Percentiles rank a stretch among this genome's conserved stretches.
phyloP scores from a whole-genome alignment of 23 tunicate species.

The Halocynthia aurantium region DNA sequence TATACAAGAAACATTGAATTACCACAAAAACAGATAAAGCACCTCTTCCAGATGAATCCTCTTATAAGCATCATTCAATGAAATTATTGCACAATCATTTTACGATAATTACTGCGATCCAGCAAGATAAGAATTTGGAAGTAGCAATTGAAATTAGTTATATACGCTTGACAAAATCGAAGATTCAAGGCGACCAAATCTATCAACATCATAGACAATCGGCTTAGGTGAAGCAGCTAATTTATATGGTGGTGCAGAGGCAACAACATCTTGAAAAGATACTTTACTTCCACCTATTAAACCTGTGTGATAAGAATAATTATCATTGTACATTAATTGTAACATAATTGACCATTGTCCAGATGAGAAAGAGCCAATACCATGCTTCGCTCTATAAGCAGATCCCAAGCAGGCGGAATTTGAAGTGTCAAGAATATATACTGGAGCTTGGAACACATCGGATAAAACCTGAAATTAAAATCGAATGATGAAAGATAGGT shows the following conservation, averaged over 20 bases:
- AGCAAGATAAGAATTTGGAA: too few relatives aligned
- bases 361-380: constrained; percentile 19
- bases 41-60: too few relatives aligned
- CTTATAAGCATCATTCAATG: too few relatives aligned
- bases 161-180: not conserved
- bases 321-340: not conserved
- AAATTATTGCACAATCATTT: too few relatives aligned
- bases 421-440: constrained; percentile 67
- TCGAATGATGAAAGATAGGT: too few relatives aligned
- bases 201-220: constrained; percentile 22
- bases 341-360: not conserved
- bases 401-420: constrained; percentile 89
- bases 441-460: constrained; percentile 80
- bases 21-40: too few relatives aligned
- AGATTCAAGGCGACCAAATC: constrained; percentile 34
- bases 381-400: constrained; percentile 87
- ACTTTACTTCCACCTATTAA: constrained; percentile 6
- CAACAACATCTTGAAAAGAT: constrained; percentile 11
- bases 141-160: too few relatives aligned
- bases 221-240: constrained; percentile 38
- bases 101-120: too few relatives aligned
- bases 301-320: constrained; percentile 6
- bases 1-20: too few relatives aligned
- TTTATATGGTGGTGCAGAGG: constrained; percentile 20
- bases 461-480: constrained; percentile 44